A percentile compares a stretch with the other conserved stretches of the same genome.
These are phyloP conservation scores for Bubalus kerabau DNA, from an alignment of 2,113 vertebrate genomes.

Conservation along the genomic window DNA sequence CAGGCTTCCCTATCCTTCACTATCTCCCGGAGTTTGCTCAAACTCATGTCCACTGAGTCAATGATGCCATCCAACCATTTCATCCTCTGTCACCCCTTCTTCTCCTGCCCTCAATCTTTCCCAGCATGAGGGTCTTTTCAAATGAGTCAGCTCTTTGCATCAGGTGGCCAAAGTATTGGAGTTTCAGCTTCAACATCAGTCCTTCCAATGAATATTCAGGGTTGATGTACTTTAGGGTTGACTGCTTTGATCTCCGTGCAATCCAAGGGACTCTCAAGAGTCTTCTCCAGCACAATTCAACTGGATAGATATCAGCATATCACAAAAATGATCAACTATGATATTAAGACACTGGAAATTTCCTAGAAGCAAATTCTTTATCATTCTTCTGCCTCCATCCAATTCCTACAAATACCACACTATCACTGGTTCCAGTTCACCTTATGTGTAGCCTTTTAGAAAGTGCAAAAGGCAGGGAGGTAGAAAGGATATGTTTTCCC, in stretches of 20 bases:
- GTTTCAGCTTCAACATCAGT: not conserved
- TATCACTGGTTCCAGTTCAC: not conserved
- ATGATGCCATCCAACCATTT: not conserved
- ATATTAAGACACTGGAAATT: not conserved
- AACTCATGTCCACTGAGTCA: not conserved
- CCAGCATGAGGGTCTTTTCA: not conserved
- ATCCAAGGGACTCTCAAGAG: not conserved
- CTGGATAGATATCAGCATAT: not conserved
- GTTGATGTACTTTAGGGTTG: not conserved
- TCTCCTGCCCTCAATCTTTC: not conserved
- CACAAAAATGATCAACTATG: not conserved
- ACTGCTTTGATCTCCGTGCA: not conserved
- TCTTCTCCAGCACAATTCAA: not conserved
- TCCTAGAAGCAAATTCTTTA: not conserved
- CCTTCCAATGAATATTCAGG: not conserved
- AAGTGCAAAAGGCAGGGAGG: not conserved
- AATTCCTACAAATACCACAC: not conserved
- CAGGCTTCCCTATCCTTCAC: not conserved
- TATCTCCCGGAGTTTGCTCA: not conserved
- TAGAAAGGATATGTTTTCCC: not conserved
- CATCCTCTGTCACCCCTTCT: not conserved
- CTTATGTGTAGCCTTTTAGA: not conserved
- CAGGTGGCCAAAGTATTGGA: not conserved
- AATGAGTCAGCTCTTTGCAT: not conserved
- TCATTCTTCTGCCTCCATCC: not conserved